Base-by-base conservation (phyloP, 92 coral and sea anemone genomes). In the Porites cylindrica region DNA sequence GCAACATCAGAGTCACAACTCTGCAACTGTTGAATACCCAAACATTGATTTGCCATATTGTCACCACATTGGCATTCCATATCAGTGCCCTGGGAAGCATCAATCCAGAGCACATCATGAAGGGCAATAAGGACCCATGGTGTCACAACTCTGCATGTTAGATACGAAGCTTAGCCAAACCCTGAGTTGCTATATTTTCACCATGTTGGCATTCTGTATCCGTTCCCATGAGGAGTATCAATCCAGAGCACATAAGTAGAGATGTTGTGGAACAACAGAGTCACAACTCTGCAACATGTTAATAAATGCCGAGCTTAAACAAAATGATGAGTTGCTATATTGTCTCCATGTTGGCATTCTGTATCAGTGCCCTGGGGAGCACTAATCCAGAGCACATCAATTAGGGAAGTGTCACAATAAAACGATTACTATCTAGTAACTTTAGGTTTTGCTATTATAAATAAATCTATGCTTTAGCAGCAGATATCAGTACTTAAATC, bases 211-310 rank as follows among this genome's bases (percentile, higher is more conserved):
- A 23, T 23, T 23, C 24, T 23, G 24, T 23, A 23, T 23, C 24
- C 0, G 24, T 0, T 23, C 24, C 24, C 24, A 23, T 23, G 24
- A 23, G 24, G 24, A 23, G 24, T 23, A 23, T 23, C 24, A 23
- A 23, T 23, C 24, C 24, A 23, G 24, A 23, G 38, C 38, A 29
- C 38, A 3, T 29, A 3, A 29, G 38, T 29, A 29, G 95, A 82
- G 96, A 95, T 66, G 95, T 97, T 43, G 63, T 88, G 52, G 88
- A 91, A 51, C 88, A 94, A 38, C 17, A 29, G 38, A 92, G 6
- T 89, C 89, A 18, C 77, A 82, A 6, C 80, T 95, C 79, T 96
- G 93, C 92, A 97, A 92, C 38, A 29, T 29, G 38, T 29, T 29
- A 29, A 29, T 29, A 29, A 29, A 29, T 29, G 38, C 38, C 38